Evolutionary conservation across 2,888 invertebrate species (phyloP).

Genomic region (Cetonia aurata): DNA sequence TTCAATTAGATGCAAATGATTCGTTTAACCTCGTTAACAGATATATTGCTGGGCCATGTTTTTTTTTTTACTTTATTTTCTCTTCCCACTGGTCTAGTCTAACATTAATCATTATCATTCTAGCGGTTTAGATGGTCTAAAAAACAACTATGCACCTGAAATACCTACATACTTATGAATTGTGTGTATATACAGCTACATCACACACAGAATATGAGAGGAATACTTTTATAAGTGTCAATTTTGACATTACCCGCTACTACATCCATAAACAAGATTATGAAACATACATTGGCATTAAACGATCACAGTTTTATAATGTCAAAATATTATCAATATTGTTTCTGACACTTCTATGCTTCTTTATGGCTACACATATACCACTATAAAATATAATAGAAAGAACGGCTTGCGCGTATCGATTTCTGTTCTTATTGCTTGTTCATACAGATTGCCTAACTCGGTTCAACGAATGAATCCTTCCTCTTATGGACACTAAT

Average conservation of each 20-base stretch:
- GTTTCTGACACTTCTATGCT: too few relatives aligned
- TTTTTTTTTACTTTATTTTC: constrained; percentile 14
- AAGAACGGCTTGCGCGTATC: background rate
- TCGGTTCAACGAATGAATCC: constrained; percentile 31
- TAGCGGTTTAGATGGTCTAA: background rate
- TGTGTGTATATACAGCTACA: too few relatives aligned
- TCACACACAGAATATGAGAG: too few relatives aligned
- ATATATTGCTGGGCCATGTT: background rate
- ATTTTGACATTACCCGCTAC: too few relatives aligned
- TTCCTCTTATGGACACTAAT: constrained; percentile 38
- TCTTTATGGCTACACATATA: too few relatives aligned
- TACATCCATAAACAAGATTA: too few relatives aligned
- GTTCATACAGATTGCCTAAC: constrained; percentile 17
- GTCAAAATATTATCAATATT: too few relatives aligned
- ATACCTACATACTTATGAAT: too few relatives aligned
- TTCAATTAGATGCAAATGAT: constrained; percentile 30
- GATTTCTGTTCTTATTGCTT: constrained; percentile 5
- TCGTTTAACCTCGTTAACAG: constrained; percentile 12
- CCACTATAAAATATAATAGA: background rate
- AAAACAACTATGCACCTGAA: constrained; percentile 16
- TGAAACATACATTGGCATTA: too few relatives aligned
- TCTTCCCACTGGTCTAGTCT: background rate
- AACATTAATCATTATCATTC: constrained; percentile 17
- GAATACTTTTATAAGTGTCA: too few relatives aligned
- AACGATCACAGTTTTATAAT: too few relatives aligned